Percentiles rank a stretch among this genome's conserved stretches.
Evolutionary conservation across 2,113 vertebrate genomes (phyloP).

Genomic region (Malurus cyaneus): DNA sequence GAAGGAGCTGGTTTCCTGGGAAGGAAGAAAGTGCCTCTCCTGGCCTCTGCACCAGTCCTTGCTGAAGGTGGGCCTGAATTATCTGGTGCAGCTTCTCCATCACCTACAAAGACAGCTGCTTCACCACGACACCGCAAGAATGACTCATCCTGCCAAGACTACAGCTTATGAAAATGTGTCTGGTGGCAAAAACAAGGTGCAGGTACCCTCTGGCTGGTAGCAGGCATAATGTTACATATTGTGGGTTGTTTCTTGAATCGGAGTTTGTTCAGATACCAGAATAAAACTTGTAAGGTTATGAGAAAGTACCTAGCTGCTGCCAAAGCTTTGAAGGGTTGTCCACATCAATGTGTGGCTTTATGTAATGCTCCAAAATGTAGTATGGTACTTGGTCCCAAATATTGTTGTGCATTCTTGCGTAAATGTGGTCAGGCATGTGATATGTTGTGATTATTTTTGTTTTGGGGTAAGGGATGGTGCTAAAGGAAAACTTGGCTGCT

Average conservation of each 20-base stretch:
- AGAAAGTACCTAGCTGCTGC: neutral
- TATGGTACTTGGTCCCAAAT: constrained; percentile 51
- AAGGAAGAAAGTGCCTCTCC: constrained; percentile 85
- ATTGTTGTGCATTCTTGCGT: constrained; percentile 32
- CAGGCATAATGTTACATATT: neutral
- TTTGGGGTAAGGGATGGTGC: neutral
- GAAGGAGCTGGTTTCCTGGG: constrained; percentile 87
- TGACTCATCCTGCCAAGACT: constrained; percentile 83
- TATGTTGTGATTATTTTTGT: constrained; percentile 34
- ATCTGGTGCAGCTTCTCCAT: constrained; percentile 84
- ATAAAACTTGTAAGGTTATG: neutral
- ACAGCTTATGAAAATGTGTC: constrained; percentile 75
- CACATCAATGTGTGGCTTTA: neutral
- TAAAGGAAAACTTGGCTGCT: neutral
- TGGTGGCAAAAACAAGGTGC: neutral
- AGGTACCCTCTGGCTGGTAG: constrained; percentile 7
- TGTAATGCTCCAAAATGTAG: neutral
- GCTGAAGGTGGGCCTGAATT: constrained; percentile 87
- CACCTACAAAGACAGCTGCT: constrained; percentile 87
- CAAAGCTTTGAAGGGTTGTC: neutral
- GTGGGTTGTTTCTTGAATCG: neutral
- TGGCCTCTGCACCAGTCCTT: constrained; percentile 77
- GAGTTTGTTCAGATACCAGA: neutral
- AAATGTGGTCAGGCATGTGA: constrained; percentile 38
- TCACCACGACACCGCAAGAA: constrained; percentile 89